Percentiles rank a stretch among this genome's conserved stretches.
Conservation (phyloP, 2,113 vertebrate genomes). For the Indicator indicator region DNA sequence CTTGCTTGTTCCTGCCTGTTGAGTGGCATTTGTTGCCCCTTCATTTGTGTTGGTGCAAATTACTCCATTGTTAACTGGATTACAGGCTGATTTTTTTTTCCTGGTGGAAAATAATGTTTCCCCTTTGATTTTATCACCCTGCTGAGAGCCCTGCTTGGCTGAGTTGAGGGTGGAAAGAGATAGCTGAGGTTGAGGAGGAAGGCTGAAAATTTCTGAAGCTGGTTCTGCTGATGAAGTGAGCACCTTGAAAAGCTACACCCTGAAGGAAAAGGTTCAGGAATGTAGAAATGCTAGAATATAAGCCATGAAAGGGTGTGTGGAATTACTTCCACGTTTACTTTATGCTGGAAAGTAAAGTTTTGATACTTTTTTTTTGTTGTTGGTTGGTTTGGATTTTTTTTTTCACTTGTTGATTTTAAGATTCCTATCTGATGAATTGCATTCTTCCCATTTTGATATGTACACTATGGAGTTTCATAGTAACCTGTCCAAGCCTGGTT, state of each 20-base stretch:
- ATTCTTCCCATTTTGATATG: not conserved
- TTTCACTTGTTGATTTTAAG: not conserved
- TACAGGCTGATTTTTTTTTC: not conserved
- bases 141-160: not conserved
- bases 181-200: not conserved
- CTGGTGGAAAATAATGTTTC: not conserved
- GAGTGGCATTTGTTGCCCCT: not conserved
- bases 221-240: slow-evolving; percentile 5
- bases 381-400: too few species aligned
- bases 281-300: slow-evolving; percentile 7
- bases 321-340: slow-evolving; percentile 14
- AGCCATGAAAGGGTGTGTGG: not conserved
- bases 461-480: not conserved
- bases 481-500: not conserved
- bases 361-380: not conserved
- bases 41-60: not conserved
- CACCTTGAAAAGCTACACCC: not conserved
- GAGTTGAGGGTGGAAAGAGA: not conserved
- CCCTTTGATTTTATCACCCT: not conserved
- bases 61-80: not conserved
- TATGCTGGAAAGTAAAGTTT: slow-evolving; percentile 1
- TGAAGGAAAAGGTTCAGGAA: slow-evolving; percentile 40
- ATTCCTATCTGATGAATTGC: not conserved
- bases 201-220: not conserved
- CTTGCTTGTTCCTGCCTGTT: not conserved